These are phyloP conservation scores for Chlorops oryzae DNA, from an alignment of 1,140 invertebrate genomes.

Conservation along the genomic window DNA sequence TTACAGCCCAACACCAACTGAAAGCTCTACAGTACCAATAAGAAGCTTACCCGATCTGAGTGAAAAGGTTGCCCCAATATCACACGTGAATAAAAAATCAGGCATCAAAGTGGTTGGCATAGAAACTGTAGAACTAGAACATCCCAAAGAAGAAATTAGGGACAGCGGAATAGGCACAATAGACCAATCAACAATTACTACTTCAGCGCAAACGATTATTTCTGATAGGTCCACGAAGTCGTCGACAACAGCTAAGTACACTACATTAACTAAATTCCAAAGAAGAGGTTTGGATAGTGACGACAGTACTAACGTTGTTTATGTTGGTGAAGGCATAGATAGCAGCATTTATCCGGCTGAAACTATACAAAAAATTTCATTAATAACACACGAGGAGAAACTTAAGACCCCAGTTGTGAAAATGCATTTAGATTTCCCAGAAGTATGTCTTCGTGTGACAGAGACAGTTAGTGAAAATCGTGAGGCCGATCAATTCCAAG, in stretches of 20 bases:
- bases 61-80: neutral
- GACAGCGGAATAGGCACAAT: neutral
- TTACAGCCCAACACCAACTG: neutral
- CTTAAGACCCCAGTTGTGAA: constrained; percentile 59
- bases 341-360: constrained; percentile 40
- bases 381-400: constrained; percentile 64
- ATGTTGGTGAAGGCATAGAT: constrained; percentile 43
- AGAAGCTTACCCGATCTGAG: too few relatives aligned
- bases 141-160: neutral
- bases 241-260: constrained; percentile 31
- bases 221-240: constrained; percentile 23
- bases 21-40: neutral
- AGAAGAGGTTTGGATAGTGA: constrained; percentile 42
- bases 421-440: constrained; percentile 53
- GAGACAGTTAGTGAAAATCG: constrained; percentile 42
- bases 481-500: constrained; percentile 24
- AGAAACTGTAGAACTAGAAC: constrained; percentile 30
- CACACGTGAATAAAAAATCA: neutral
- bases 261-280: constrained; percentile 35
- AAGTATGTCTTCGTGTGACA: constrained; percentile 41
- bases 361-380: constrained; percentile 56
- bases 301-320: constrained; percentile 44
- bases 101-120: constrained; percentile 36
- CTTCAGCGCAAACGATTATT: neutral
- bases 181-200: neutral